Conservation (phyloP, 2,797 vertebrate genomes). For the Phoxinus dragarum region DNA sequence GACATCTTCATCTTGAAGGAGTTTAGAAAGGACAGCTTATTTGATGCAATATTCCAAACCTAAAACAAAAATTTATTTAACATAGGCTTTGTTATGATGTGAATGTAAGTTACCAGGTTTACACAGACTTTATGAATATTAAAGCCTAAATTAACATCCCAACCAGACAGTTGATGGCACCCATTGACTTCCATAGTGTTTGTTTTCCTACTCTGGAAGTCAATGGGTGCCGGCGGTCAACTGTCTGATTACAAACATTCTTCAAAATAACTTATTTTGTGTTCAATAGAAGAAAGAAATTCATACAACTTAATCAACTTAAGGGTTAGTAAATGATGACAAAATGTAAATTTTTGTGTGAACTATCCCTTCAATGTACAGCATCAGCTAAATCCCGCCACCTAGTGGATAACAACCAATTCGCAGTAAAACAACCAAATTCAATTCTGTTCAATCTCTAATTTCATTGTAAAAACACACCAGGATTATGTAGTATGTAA, state of each 20-base stretch:
- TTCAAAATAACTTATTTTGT: too few species aligned
- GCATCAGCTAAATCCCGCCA: background rate
- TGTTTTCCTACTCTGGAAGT: too few species aligned
- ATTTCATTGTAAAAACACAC: background rate
- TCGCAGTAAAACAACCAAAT: too few species aligned
- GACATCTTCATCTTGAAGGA: constrained; percentile 72
- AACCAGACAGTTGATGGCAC: too few species aligned
- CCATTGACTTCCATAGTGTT: too few species aligned
- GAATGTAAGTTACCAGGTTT: background rate
- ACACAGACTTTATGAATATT: background rate
- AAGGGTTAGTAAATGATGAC: too few species aligned
- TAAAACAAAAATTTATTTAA: constrained; percentile 35
- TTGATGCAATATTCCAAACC: constrained; percentile 68
- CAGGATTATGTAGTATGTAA: background rate
- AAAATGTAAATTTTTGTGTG: too few species aligned
- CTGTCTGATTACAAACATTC: too few species aligned
- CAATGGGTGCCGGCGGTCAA: too few species aligned
- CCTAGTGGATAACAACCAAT: background rate
- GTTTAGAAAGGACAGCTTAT: constrained; percentile 69
- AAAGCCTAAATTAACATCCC: background rate
- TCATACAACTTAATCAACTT: too few species aligned
- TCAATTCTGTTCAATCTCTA: background rate
- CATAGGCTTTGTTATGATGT: too few species aligned
- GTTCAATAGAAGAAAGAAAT: too few species aligned
- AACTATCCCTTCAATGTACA: background rate